phyloP scores from a whole-genome alignment of 2,113 vertebrate genomes.

The Narcine bancroftii region DNA sequence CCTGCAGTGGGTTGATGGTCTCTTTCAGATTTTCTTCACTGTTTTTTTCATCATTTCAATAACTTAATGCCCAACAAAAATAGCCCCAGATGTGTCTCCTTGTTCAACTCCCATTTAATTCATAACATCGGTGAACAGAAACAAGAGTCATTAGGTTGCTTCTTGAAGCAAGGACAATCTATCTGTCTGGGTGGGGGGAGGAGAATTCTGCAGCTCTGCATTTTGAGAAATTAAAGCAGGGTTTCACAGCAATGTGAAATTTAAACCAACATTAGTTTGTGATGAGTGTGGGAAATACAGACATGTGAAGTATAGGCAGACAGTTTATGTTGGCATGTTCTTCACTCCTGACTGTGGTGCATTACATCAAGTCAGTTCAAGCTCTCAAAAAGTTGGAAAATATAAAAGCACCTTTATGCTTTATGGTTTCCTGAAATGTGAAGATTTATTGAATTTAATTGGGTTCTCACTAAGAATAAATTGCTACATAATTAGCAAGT shows the following conservation, averaged over 20 bases:
- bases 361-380: constrained; percentile 30
- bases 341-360: constrained; percentile 12
- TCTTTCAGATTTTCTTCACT: neutral
- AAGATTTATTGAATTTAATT: constrained; percentile 48
- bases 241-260: constrained; percentile 29
- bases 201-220: neutral
- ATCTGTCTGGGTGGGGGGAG: neutral
- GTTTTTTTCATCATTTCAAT: neutral
- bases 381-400: constrained; percentile 43
- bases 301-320: constrained; percentile 38
- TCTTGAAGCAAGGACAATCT: neutral
- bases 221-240: constrained; percentile 16
- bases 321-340: constrained; percentile 52
- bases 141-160: constrained; percentile 20
- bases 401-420: constrained; percentile 48
- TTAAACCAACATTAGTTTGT: constrained; percentile 24
- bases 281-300: constrained; percentile 14
- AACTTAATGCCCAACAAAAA: neutral
- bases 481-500: constrained; percentile 10
- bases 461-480: constrained; percentile 40
- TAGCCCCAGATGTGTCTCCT: neutral
- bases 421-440: constrained; percentile 51
- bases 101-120: neutral
- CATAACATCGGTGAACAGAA: neutral
- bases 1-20: neutral